phyloP scores from a whole-genome alignment of 2,797 vertebrate species.

The Danio kyathit region DNA sequence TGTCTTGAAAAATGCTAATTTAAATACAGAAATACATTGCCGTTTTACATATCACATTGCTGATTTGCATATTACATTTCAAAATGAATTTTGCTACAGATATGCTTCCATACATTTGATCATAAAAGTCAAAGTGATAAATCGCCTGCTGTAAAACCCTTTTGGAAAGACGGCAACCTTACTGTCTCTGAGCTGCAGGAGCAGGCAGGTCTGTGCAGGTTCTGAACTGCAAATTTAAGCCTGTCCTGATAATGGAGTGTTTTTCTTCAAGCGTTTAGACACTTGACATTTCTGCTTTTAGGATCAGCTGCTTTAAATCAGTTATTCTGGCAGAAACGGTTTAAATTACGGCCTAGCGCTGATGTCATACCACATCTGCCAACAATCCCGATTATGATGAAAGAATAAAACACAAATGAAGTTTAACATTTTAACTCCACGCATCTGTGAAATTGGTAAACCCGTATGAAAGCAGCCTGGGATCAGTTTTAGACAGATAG shows the following conservation, averaged over 20 bases:
- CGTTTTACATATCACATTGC: too few species aligned
- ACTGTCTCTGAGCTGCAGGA: neutral
- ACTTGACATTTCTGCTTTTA: constrained; percentile 56
- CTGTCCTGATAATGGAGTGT: neutral
- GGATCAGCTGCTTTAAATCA: constrained; percentile 67
- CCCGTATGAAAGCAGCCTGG: constrained; percentile 29
- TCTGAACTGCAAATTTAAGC: constrained; percentile 57
- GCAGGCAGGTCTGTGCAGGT: constrained; percentile 1
- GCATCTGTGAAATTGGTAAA: constrained; percentile 51
- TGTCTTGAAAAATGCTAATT: too few species aligned
- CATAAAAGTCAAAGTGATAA: neutral
- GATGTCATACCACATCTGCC: constrained; percentile 60
- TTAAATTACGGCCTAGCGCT: constrained; percentile 54
- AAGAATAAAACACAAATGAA: constrained; percentile 57
- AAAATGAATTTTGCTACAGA: too few species aligned
- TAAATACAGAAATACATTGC: too few species aligned
- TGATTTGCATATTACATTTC: too few species aligned
- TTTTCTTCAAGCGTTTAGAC: constrained; percentile 13
- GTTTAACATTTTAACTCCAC: constrained; percentile 61
- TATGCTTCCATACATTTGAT: neutral
- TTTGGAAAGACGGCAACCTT: neutral
- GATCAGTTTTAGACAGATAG: constrained; percentile 47
- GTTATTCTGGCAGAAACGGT: constrained; percentile 63
- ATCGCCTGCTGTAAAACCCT: neutral
- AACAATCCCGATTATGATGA: constrained; percentile 65